These are phyloP conservation scores for Oxygymnocypris stewartii DNA, from an alignment of 2,113 vertebrate genomes.

Conservation along the genomic window DNA sequence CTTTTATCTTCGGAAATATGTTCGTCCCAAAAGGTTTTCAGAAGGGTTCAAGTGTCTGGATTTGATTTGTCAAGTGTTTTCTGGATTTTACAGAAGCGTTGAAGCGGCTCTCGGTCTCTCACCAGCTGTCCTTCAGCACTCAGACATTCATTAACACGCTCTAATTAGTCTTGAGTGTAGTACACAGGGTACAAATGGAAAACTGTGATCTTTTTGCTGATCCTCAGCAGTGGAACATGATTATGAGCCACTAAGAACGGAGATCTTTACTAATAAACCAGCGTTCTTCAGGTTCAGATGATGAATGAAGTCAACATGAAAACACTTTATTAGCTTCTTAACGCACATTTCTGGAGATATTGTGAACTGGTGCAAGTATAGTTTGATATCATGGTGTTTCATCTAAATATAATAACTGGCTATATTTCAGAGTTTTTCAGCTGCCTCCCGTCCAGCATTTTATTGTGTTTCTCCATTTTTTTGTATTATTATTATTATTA, in stretches of 20 bases:
- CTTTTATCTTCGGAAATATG: too few species aligned
- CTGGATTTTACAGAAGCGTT: background rate
- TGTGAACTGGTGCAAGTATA: background rate
- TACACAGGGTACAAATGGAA: background rate
- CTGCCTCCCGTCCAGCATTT: background rate
- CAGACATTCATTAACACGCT: background rate
- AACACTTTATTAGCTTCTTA: background rate
- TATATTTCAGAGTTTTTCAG: background rate
- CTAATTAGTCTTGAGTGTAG: background rate
- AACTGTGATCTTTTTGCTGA: background rate
- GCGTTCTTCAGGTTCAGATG: background rate
- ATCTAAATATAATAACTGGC: background rate
- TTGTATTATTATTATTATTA: too few species aligned
- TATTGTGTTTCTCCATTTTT: background rate
- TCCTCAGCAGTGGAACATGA: background rate
- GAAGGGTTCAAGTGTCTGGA: background rate
- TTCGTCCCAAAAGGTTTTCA: background rate
- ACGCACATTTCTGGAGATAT: background rate
- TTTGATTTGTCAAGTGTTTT: background rate
- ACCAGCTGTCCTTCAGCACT: slow-evolving; percentile 9
- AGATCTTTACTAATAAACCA: background rate
- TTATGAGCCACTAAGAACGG: background rate
- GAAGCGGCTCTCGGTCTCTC: background rate
- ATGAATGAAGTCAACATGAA: slow-evolving; percentile 4
- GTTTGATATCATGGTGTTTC: background rate